Percentiles rank a stretch among this genome's conserved stretches.
phyloP scores from a whole-genome alignment of 2,888 invertebrate genomes.

The Arenicola marina region DNA sequence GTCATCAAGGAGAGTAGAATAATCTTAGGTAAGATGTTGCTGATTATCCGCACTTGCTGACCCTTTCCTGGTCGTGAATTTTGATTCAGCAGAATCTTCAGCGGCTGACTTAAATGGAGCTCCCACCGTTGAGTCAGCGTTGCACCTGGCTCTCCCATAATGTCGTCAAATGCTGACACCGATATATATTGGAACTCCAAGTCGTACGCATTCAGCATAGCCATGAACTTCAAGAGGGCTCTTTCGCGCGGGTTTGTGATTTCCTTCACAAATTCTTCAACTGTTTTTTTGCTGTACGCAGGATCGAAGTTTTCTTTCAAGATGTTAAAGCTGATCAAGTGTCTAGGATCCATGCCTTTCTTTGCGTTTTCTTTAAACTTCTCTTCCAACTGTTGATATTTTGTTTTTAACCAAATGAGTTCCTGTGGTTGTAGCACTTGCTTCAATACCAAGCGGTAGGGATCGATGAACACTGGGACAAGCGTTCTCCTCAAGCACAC shows the following conservation, averaged over 20 bases:
- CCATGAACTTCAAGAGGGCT: constrained; percentile 36
- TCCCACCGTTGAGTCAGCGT: constrained; percentile 11
- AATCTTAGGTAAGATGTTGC: too few species aligned
- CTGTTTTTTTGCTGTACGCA: constrained; percentile 36
- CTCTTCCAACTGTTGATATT: constrained; percentile 30
- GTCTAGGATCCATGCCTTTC: constrained; percentile 34
- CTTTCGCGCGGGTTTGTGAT: constrained; percentile 30
- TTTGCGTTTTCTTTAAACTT: constrained; percentile 25
- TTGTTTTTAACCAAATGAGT: constrained; percentile 37
- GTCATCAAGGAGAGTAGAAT: too few species aligned
- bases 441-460: constrained; percentile 13
- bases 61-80: too few species aligned
- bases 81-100: constrained; percentile 7
- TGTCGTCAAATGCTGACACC: constrained; percentile 37
- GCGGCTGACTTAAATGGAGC: constrained; percentile 2
- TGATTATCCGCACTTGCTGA: too few species aligned
- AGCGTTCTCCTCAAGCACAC: background rate
- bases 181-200: constrained; percentile 37
- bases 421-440: constrained; percentile 37
- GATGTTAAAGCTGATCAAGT: constrained; percentile 43
- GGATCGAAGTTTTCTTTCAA: constrained; percentile 41
- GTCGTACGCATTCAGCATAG: constrained; percentile 42
- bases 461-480: background rate
- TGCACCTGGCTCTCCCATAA: constrained; percentile 24
- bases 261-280: constrained; percentile 32